Conservation (phyloP, 2,888 invertebrate species). For the Trichopria drosophilae region DNA sequence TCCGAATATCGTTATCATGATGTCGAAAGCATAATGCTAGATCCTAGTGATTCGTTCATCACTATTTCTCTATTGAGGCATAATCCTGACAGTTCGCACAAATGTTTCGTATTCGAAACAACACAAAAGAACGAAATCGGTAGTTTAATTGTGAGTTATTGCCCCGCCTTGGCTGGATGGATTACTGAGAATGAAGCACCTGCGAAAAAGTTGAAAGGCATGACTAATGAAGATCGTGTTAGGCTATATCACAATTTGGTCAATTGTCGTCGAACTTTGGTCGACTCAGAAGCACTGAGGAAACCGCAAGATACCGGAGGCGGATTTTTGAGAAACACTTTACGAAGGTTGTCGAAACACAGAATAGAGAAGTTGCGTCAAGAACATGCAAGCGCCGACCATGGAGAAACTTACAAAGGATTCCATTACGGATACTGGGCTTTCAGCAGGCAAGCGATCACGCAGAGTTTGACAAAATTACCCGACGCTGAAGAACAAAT, state of each 20-base stretch:
- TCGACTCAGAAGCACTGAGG: conserved; percentile 80
- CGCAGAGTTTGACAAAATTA: conserved; percentile 81
- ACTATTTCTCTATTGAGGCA: conserved; percentile 82
- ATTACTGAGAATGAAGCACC: conserved; percentile 75
- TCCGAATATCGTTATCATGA: conserved; percentile 89
- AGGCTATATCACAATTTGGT: conserved; percentile 85
- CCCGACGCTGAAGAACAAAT: conserved; percentile 85
- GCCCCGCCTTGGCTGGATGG: conserved; percentile 80
- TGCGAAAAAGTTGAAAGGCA: conserved; percentile 66
- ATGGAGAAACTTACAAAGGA: conserved; percentile 84
- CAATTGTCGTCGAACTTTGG: conserved; percentile 77
- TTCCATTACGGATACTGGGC: conserved; percentile 89
- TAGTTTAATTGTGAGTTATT: conserved; percentile 88
- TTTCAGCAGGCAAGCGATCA: conserved; percentile 78
- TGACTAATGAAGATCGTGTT: conserved; percentile 86
- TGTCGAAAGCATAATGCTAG: conserved; percentile 87
- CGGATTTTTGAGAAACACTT: conserved; percentile 85
- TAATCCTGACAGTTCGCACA: conserved; percentile 70
- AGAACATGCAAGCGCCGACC: conserved; percentile 67
- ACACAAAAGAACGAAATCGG: conserved; percentile 89
- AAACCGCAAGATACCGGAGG: conserved; percentile 83
- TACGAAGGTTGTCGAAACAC: conserved; percentile 82
- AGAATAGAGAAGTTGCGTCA: conserved; percentile 76
- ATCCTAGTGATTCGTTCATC: conserved; percentile 89
- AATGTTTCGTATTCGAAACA: conserved; percentile 93